These are phyloP conservation scores for Spheniscus humboldti DNA, from an alignment of 2,797 vertebrate species.

Conservation along the genomic window DNA sequence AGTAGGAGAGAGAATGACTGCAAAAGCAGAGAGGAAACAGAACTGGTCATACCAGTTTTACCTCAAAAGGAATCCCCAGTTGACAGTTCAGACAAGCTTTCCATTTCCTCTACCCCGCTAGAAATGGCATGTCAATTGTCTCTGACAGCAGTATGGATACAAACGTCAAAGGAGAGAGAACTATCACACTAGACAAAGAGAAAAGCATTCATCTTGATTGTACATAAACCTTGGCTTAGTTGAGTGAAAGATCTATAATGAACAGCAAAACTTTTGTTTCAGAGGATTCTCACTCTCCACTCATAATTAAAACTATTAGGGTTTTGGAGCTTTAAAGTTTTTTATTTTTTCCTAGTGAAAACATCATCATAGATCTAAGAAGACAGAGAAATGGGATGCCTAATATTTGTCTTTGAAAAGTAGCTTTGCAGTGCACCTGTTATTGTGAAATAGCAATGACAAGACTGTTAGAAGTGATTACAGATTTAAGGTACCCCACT, in stretches of 20 bases:
- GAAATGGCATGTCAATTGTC: background rate
- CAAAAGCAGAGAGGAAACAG: background rate
- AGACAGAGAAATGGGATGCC: background rate
- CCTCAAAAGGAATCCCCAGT: background rate
- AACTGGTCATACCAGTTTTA: background rate
- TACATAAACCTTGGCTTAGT: background rate
- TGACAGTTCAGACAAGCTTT: background rate
- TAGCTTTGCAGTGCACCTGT: background rate
- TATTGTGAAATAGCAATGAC: background rate
- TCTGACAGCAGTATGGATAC: background rate
- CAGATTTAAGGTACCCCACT: background rate
- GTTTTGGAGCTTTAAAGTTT: background rate
- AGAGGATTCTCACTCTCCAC: background rate
- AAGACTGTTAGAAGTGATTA: background rate
- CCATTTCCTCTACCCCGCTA: background rate
- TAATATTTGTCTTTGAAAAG: background rate
- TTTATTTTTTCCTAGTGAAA: background rate
- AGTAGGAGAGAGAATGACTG: background rate
- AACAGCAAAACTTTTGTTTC: background rate
- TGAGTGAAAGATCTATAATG: background rate
- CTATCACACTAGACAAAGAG: background rate
- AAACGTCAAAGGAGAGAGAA: background rate
- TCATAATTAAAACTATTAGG: background rate
- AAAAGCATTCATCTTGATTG: background rate
- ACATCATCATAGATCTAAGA: background rate